A percentile compares a stretch with the other conserved stretches of the same genome.
Evolutionary conservation across 2,113 vertebrate species (phyloP).

Genomic region (Gnathonemus longibarbis): DNA sequence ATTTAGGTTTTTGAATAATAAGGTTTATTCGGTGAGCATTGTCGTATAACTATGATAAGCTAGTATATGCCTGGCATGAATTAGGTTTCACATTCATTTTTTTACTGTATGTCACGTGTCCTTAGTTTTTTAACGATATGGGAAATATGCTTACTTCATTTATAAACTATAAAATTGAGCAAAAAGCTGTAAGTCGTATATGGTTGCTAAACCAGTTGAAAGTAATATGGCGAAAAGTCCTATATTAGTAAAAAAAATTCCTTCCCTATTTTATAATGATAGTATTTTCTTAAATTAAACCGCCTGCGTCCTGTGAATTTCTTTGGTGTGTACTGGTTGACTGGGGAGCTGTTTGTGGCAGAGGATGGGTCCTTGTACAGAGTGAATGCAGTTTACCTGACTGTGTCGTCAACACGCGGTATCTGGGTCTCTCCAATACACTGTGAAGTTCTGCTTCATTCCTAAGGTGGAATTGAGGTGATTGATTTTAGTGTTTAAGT

Average conservation of each 20-base stretch:
- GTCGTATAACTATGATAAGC: not conserved
- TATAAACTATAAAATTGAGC: not conserved
- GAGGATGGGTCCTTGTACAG: not conserved
- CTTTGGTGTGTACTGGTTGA: not conserved
- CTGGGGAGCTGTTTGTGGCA: not conserved
- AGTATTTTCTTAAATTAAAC: not conserved
- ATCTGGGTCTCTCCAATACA: not conserved
- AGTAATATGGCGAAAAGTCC: not conserved
- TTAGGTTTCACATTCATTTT: not conserved
- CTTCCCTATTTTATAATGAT: not conserved
- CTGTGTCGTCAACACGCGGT: not conserved
- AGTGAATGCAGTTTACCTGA: not conserved
- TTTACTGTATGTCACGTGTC: constrained; percentile 35
- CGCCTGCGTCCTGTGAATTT: not conserved
- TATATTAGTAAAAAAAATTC: not conserved
- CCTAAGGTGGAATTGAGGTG: not conserved
- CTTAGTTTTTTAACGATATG: not conserved
- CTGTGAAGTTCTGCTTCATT: not conserved
- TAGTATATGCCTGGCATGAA: not conserved
- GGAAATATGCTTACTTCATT: not conserved
- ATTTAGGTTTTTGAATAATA: not conserved
- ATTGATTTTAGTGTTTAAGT: not conserved
- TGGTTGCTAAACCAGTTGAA: not conserved
- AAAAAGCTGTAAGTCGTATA: not conserved
- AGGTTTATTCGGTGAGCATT: not conserved